Conservation (phyloP, 2,888 invertebrate genomes). For the Myathropa florea region DNA sequence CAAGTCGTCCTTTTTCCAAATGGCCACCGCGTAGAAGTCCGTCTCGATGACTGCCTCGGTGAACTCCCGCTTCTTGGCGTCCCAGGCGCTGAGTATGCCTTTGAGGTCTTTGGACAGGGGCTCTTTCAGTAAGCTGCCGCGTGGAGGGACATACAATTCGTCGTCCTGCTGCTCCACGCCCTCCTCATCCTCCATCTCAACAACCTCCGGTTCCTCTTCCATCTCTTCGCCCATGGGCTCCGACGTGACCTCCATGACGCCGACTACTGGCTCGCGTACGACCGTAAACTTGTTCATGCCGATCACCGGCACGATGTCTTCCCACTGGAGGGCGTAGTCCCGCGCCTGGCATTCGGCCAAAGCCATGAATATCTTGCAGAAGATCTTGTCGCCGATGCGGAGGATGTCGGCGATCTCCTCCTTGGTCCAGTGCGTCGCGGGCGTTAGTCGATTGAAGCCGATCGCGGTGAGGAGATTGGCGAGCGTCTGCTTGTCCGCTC, state of each 20-base stretch:
- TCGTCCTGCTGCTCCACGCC: slow-evolving; percentile 46
- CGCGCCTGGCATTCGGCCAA: slow-evolving; percentile 53
- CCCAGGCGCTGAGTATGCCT: slow-evolving; percentile 52
- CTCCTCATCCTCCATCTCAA: slow-evolving; percentile 36
- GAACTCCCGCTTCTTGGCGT: slow-evolving; percentile 20
- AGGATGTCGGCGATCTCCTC: slow-evolving; percentile 72
- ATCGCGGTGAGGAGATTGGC: slow-evolving; percentile 71
- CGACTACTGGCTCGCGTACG: slow-evolving; percentile 1
- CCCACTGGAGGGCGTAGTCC: slow-evolving; percentile 51
- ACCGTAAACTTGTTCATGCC: slow-evolving; percentile 70
- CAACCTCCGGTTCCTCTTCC: background rate
- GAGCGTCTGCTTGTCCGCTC: slow-evolving; percentile 72
- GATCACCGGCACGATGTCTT: slow-evolving; percentile 56
- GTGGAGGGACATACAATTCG: slow-evolving; percentile 32
- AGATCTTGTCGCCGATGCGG: slow-evolving; percentile 71
- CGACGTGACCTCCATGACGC: slow-evolving; percentile 37
- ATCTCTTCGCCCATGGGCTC: slow-evolving; percentile 14
- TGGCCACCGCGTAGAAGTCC: slow-evolving; percentile 76
- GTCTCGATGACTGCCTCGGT: slow-evolving; percentile 65
- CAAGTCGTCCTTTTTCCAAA: slow-evolving; percentile 82
- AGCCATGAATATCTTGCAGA: slow-evolving; percentile 58
- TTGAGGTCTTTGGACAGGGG: slow-evolving; percentile 29
- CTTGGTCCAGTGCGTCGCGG: slow-evolving; percentile 68
- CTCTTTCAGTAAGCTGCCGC: background rate
- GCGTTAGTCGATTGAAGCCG: slow-evolving; percentile 66